Conservation (phyloP, 1,140 invertebrate species). For the Rhyacophila brunnea region DNA sequence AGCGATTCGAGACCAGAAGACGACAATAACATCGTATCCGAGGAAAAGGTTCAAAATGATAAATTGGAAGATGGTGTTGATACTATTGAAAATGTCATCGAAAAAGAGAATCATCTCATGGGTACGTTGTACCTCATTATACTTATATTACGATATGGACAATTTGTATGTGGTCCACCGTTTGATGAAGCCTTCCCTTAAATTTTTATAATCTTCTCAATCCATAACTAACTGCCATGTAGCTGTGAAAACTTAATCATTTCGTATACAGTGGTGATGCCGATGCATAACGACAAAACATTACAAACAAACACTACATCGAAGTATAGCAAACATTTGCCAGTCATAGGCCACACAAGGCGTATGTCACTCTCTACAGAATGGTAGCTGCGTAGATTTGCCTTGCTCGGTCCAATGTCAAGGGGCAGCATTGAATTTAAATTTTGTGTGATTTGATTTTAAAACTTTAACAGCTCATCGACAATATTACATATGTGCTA, state of each 20-base stretch:
- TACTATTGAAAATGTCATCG: slow-evolving; percentile 38
- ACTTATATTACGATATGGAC: not conserved
- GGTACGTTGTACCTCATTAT: slow-evolving; percentile 37
- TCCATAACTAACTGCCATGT: not conserved
- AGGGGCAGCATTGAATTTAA: no score
- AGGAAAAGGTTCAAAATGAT: slow-evolving; percentile 1
- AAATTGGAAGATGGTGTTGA: slow-evolving; percentile 5
- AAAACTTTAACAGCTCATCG: no score
- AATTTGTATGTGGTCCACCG: no score
- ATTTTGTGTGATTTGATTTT: no score
- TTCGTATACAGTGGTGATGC: not conserved
- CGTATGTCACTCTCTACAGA: no score
- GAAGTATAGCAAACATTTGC: no score
- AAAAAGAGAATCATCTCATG: slow-evolving; percentile 47
- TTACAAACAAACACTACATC: not conserved
- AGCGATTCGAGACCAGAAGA: slow-evolving; percentile 35
- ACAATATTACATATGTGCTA: no score
- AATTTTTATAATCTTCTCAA: slow-evolving; percentile 1
- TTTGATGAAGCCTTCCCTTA: no score
- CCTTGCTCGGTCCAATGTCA: no score
- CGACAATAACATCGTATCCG: slow-evolving; percentile 23
- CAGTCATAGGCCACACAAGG: no score
- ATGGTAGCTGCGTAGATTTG: no score
- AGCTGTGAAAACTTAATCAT: not conserved
- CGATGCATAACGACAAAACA: not conserved